phyloP scores from a whole-genome alignment of 1,140 invertebrate genomes.

The Tetranychus urticae region DNA sequence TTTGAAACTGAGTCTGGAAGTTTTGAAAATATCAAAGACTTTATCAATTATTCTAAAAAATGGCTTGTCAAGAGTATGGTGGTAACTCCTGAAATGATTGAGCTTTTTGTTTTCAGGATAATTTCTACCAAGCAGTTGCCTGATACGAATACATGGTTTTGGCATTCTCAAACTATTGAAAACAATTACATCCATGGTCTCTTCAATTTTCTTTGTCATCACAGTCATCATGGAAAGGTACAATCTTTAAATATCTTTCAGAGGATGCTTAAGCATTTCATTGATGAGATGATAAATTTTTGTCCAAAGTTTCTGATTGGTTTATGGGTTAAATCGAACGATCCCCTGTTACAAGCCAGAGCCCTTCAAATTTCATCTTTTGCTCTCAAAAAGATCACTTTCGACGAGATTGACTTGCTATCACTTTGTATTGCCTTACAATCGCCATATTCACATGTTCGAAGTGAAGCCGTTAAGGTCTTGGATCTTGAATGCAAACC shows the following conservation, averaged over 20 bases:
- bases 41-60: background rate
- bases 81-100: background rate
- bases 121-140: background rate
- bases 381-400: constrained; percentile 44
- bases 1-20: too few species aligned
- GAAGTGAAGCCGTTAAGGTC: background rate
- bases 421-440: background rate
- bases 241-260: constrained; percentile 83
- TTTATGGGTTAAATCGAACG: background rate
- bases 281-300: background rate
- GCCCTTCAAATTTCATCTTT: background rate
- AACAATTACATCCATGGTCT: background rate
- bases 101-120: background rate
- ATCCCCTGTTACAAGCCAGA: background rate
- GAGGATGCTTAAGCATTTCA: background rate
- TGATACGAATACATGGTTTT: background rate
- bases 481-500: too few species aligned
- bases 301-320: background rate
- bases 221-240: constrained; percentile 89
- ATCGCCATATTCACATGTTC: background rate
- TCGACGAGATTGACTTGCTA: background rate
- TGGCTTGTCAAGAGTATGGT: too few species aligned
- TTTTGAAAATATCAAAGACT: background rate
- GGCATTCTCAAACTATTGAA: background rate
- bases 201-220: constrained; percentile 50